Conservation (phyloP, 1,140 invertebrate genomes). For the Diachasma alloeum region DNA sequence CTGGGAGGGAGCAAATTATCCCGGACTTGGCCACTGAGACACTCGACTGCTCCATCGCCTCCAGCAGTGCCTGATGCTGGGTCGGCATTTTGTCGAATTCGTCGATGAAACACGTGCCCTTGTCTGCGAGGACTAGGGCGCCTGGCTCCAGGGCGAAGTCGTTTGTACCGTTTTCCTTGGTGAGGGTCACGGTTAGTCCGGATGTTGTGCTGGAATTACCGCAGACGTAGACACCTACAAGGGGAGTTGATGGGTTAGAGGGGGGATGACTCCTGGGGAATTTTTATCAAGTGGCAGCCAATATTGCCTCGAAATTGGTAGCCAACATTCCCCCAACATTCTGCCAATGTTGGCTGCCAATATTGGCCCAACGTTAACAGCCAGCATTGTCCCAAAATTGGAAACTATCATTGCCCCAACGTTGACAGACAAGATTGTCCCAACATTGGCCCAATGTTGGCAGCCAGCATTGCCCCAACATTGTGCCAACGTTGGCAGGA, state of each 20-base stretch:
- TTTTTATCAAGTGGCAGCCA: no score
- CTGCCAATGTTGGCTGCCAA: no score
- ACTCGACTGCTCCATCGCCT: slow-evolving; percentile 95
- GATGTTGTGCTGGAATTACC: slow-evolving; percentile 87
- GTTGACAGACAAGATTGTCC: no score
- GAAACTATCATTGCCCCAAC: no score
- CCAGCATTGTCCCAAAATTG: no score
- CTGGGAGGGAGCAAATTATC: slow-evolving; percentile 80
- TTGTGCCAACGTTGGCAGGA: no score
- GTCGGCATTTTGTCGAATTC: slow-evolving; percentile 93
- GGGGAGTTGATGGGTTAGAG: background rate
- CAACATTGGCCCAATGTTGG: no score
- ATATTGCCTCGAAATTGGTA: no score
- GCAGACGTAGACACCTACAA: slow-evolving; percentile 85
- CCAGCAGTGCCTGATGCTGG: slow-evolving; percentile 82
- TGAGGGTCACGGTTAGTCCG: slow-evolving; percentile 86
- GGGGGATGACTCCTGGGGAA: no score
- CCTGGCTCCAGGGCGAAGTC: slow-evolving; percentile 89
- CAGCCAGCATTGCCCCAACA: no score
- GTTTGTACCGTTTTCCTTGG: slow-evolving; percentile 75
- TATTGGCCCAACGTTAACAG: no score
- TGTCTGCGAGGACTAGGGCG: slow-evolving; percentile 82
- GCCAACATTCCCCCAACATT: no score
- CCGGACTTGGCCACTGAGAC: slow-evolving; percentile 91
- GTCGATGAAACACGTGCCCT: slow-evolving; percentile 92